These are phyloP conservation scores for Otus sunia DNA, from an alignment of 2,113 vertebrate genomes.

Conservation along the genomic window DNA sequence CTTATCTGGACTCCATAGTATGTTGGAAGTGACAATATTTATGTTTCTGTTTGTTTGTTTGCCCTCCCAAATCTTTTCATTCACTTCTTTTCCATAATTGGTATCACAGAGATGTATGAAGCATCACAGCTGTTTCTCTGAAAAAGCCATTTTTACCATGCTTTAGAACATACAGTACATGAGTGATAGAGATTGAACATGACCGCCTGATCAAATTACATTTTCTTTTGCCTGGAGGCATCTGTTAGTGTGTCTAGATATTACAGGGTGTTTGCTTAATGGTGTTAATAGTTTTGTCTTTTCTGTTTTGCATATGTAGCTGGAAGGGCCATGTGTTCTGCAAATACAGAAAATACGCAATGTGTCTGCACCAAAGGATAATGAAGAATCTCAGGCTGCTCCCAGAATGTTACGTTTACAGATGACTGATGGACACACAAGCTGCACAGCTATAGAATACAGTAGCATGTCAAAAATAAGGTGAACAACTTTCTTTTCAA, in stretches of 20 bases:
- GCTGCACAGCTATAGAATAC: conserved; percentile 89
- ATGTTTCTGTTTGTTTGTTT: background rate
- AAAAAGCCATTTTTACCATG: background rate
- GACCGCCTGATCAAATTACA: background rate
- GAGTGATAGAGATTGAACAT: background rate
- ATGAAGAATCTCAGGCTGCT: conserved; percentile 92
- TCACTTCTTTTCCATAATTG: background rate
- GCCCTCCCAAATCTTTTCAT: background rate
- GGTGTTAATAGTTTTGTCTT: conserved; percentile 4
- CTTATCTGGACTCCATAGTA: background rate
- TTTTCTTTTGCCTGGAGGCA: background rate
- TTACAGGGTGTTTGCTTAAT: background rate
- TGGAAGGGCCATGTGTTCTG: conserved; percentile 93
- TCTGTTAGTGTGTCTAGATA: background rate
- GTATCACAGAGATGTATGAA: background rate
- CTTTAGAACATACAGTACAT: background rate
- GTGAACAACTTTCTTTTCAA: conserved; percentile 67
- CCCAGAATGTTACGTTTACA: conserved; percentile 94
- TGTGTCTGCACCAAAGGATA: conserved; percentile 91
- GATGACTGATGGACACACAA: conserved; percentile 95
- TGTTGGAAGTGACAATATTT: background rate
- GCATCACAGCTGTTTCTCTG: background rate
- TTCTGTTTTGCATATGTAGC: conserved; percentile 71
- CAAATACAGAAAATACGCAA: conserved; percentile 97
- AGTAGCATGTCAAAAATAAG: conserved; percentile 92